Evolutionary conservation across 2,113 vertebrate species (phyloP).

Genomic region (Channa argus): DNA sequence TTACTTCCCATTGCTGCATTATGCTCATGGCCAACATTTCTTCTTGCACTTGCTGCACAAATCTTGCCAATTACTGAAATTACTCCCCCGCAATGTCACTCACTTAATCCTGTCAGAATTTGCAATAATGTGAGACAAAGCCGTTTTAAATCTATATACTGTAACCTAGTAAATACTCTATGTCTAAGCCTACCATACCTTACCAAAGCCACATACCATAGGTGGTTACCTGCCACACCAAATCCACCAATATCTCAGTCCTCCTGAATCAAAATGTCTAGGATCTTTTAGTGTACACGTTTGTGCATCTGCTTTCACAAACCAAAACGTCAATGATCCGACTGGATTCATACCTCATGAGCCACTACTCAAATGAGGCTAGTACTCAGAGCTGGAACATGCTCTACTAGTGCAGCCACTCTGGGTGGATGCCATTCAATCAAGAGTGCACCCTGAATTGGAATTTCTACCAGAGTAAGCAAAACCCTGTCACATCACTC

Average conservation of each 20-base stretch:
- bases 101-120: background rate
- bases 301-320: constrained; percentile 14
- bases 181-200: background rate
- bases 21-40: constrained; percentile 25
- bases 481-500: constrained; percentile 53
- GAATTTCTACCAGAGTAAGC: constrained; percentile 73
- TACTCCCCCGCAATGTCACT: constrained; percentile 36
- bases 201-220: too few relatives aligned
- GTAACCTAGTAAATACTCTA: background rate
- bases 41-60: background rate
- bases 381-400: constrained; percentile 28
- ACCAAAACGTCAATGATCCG: constrained; percentile 41
- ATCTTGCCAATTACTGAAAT: constrained; percentile 46
- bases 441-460: constrained; percentile 49
- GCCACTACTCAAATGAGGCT: constrained; percentile 25
- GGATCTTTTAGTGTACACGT: background rate
- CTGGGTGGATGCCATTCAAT: constrained; percentile 57
- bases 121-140: constrained; percentile 7
- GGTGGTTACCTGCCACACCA: too few relatives aligned
- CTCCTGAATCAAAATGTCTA: background rate
- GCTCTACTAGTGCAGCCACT: constrained; percentile 37
- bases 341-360: constrained; percentile 38
- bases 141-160: constrained; percentile 8
- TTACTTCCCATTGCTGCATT: constrained; percentile 44
- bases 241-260: background rate